Percentiles rank a stretch among this genome's conserved stretches.
phyloP scores from a whole-genome alignment of 1,140 invertebrate species.

The Eufriesea mexicana region DNA sequence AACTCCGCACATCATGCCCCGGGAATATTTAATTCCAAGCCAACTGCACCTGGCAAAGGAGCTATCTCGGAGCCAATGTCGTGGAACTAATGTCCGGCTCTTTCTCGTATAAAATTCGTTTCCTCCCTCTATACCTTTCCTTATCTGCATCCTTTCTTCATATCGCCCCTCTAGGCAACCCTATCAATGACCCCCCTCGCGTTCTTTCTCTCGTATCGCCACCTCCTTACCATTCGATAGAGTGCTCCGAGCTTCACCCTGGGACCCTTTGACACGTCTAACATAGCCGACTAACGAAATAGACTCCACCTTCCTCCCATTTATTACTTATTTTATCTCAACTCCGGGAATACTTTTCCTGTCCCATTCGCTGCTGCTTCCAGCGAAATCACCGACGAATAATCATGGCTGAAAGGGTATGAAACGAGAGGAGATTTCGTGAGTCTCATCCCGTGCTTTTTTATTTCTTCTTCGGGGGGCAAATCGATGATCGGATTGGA shows the following conservation, averaged over 20 bases:
- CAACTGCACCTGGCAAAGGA: slow-evolving; percentile 14
- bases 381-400: neutral
- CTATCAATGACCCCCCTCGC: slow-evolving; percentile 47
- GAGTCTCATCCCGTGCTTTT: too few species aligned
- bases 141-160: slow-evolving; percentile 60
- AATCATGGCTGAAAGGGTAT: neutral
- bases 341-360: neutral
- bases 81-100: slow-evolving; percentile 47
- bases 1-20: too few species aligned
- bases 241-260: neutral
- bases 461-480: neutral
- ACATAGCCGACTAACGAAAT: slow-evolving; percentile 26
- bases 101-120: slow-evolving; percentile 59
- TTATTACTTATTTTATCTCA: neutral
- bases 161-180: slow-evolving; percentile 44
- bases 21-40: slow-evolving; percentile 22
- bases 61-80: slow-evolving; percentile 48
- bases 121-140: slow-evolving; percentile 22
- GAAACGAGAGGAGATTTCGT: neutral
- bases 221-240: slow-evolving; percentile 37
- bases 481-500: too few species aligned
- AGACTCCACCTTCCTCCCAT: neutral
- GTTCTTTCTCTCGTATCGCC: slow-evolving; percentile 45
- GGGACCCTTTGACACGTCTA: slow-evolving; percentile 8
- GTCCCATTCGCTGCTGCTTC: neutral